These are phyloP conservation scores for Ariolimax columbianus DNA, from an alignment of 2,888 invertebrate genomes.

Conservation along the genomic window DNA sequence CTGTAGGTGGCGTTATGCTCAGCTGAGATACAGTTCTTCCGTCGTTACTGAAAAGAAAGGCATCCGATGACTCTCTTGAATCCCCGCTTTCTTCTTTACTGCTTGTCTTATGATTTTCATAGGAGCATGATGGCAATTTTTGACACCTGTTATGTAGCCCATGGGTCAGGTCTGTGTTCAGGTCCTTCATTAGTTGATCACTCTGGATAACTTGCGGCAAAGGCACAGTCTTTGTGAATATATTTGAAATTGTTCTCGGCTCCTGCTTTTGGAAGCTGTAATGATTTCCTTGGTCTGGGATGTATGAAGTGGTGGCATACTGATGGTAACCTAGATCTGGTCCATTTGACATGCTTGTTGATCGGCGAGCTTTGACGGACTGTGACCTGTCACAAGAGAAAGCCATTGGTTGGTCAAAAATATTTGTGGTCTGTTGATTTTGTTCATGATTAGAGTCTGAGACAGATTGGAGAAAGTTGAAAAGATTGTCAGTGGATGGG, in stretches of 20 bases:
- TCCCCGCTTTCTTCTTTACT: neutral
- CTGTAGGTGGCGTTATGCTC: neutral
- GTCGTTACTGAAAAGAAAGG: neutral
- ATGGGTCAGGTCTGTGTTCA: neutral
- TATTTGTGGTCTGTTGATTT: neutral
- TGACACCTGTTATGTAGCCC: neutral
- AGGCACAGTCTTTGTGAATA: neutral
- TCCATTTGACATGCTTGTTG: neutral
- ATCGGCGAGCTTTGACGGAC: neutral
- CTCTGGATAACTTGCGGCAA: neutral
- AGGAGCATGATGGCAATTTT: constrained; percentile 1
- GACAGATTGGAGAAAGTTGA: neutral
- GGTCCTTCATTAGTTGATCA: neutral
- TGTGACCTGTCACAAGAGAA: neutral
- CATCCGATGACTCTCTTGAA: neutral
- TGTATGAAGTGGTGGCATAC: neutral
- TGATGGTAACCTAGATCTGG: neutral
- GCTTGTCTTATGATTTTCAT: neutral
- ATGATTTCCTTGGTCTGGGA: neutral
- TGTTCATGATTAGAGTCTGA: neutral
- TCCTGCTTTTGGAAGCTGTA: neutral
- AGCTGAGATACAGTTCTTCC: neutral
- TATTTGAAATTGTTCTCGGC: neutral
- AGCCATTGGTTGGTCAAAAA: neutral
- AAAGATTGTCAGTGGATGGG: neutral